Conservation (phyloP, 1,140 invertebrate species). For the Patella vulgata region DNA sequence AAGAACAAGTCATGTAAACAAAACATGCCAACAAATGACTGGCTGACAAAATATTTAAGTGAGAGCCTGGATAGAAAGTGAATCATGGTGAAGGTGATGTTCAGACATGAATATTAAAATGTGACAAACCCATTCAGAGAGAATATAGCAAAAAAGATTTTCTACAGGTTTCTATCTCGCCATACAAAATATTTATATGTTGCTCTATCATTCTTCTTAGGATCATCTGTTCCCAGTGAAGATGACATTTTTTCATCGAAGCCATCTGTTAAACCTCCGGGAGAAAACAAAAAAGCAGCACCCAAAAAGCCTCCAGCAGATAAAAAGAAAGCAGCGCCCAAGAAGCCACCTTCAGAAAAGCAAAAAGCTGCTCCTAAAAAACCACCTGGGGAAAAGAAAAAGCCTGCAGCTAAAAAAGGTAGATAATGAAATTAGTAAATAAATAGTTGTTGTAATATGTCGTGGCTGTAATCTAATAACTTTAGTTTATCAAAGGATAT, state of each 20-base stretch:
- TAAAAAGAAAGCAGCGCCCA: slow-evolving; percentile 11
- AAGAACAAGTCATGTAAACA: too few relatives aligned
- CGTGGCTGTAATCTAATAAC: too few relatives aligned
- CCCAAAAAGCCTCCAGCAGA: slow-evolving; percentile 7
- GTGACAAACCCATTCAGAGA: too few relatives aligned
- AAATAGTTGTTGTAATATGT: too few relatives aligned
- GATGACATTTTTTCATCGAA: neutral
- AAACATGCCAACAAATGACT: too few relatives aligned
- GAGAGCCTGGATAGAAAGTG: too few relatives aligned
- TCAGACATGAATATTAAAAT: too few relatives aligned
- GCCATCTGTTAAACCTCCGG: neutral
- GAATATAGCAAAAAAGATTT: neutral
- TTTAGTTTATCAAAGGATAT: too few relatives aligned
- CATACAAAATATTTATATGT: neutral
- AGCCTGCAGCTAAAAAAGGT: slow-evolving; percentile 27
- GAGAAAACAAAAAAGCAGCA: slow-evolving; percentile 12
- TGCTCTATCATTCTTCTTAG: neutral
- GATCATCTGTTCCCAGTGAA: slow-evolving; percentile 2
- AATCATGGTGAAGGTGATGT: too few relatives aligned
- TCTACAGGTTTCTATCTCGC: neutral
- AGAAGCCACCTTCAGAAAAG: slow-evolving; percentile 12
- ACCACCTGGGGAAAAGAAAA: slow-evolving; percentile 23
- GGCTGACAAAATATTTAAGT: too few relatives aligned
- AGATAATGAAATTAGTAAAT: too few relatives aligned
- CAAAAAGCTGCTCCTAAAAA: slow-evolving; percentile 27